Evolutionary conservation across 2,113 vertebrate species (phyloP), one percentile per base, ranked within the genome.

Genomic region (Furnarius figulus): DNA sequence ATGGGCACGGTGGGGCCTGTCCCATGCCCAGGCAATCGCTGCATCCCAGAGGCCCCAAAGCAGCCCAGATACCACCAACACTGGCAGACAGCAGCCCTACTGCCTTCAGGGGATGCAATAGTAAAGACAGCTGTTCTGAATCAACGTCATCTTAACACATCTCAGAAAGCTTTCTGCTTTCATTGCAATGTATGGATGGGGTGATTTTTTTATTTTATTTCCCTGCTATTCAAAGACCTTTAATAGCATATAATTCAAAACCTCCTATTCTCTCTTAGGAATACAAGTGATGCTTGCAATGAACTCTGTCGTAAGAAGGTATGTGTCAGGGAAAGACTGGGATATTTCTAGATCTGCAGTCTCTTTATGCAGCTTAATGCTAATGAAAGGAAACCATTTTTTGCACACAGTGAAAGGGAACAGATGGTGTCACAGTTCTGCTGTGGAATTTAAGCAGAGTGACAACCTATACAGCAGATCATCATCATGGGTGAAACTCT

Each of bases 341-440:
- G 79, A 52, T 95, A 91, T 94, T 88, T 96, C 90, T 81, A 90
- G 79, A 78, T 77, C 95, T 94, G 76, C 91, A 91, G 62, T 68
- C 92, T 94, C 95, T 92, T 91, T 90, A 95, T 92, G 92, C 87
- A 95, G 95, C 96, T 95, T 95, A 93, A 92, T 85, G 96, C 92
- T 97, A 93, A 92, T 95, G 96, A 97, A 97, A 95, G 90, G 94
- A 94, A 97, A 96, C 92, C 93, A 92, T 97, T 97, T 97, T 96
- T 96, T 96, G 92, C 92, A 86, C 96, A 92, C 90, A 93, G 90
- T 97, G 96, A 94, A 95, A 96, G 93, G 89, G 91, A 97, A 96
- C 95, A 96, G 95, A 97, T 96, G 95, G 97, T 97, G 96, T 93
- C 97, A 96, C 91, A 95, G 96, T 96, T 97, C 89, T 91, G 95